phyloP scores from a whole-genome alignment of 2,797 vertebrate species.

The Channallabes apus region DNA sequence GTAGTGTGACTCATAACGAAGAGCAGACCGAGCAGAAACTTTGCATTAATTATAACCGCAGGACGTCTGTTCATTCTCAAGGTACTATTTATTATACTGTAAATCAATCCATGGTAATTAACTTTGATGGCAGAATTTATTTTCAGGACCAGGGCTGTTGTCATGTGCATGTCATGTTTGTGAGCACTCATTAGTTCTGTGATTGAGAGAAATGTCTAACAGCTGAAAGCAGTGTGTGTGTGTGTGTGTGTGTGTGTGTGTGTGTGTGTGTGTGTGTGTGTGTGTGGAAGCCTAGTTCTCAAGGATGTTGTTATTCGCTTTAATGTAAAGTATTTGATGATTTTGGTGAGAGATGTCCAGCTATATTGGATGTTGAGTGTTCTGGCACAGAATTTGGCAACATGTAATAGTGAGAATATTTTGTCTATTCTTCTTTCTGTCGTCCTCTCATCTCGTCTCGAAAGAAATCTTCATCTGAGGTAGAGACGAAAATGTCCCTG shows the following conservation, averaged over 20 bases:
- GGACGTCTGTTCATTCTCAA: not conserved
- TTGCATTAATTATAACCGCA: conserved; percentile 15
- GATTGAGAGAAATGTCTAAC: conserved; percentile 10
- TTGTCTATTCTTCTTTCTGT: not conserved
- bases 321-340: not conserved
- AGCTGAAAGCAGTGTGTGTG: not conserved
- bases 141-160: not conserved
- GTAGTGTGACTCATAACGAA: not conserved
- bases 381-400: not conserved
- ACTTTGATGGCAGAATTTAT: conserved; percentile 21
- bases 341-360: not conserved
- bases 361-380: not conserved
- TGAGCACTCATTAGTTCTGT: conserved; percentile 1
- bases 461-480: conserved; percentile 68
- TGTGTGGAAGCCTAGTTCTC: not conserved
- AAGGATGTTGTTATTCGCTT: not conserved
- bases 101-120: conserved; percentile 16
- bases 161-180: conserved; percentile 12
- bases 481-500: conserved; percentile 73
- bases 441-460: not conserved
- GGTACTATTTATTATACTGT: conserved; percentile 7
- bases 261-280: not conserved
- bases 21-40: not conserved
- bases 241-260: not conserved
- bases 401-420: not conserved